These are phyloP conservation scores for Hyposoter didymator DNA, from an alignment of 2,888 invertebrate genomes.

Conservation along the genomic window DNA sequence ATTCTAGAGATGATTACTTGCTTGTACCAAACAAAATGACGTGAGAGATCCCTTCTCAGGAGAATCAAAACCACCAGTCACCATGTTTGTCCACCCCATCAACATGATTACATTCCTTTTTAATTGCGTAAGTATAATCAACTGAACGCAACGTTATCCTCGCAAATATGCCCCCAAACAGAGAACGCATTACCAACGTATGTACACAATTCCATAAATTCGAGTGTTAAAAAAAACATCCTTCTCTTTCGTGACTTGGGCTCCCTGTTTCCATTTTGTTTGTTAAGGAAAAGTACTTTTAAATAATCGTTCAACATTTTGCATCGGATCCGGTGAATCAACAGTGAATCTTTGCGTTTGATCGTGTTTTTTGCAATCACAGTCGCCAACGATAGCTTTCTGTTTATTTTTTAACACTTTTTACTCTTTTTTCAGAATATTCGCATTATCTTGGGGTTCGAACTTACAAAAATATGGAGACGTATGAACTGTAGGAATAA, in stretches of 20 bases:
- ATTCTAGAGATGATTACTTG: slow-evolving; percentile 38
- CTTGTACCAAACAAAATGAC: slow-evolving; percentile 28
- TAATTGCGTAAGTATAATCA: background rate
- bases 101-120: slow-evolving; percentile 8
- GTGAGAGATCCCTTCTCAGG: slow-evolving; percentile 19
- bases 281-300: background rate
- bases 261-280: background rate
- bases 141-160: background rate
- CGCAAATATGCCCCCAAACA: background rate
- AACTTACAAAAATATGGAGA: too few species aligned
- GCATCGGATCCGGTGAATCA: too few species aligned
- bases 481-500: too few species aligned
- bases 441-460: too few species aligned
- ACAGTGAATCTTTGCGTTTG: too few species aligned
- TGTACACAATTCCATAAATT: background rate
- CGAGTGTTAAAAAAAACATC: background rate
- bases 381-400: too few species aligned
- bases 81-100: slow-evolving; percentile 19
- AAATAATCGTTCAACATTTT: too few species aligned
- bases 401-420: too few species aligned
- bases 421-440: too few species aligned
- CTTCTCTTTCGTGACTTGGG: background rate
- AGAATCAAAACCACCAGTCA: slow-evolving; percentile 12
- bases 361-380: too few species aligned
- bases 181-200: background rate